Evolutionary conservation across 2,113 vertebrate genomes (phyloP).

Genomic region (Halcyon senegalensis): DNA sequence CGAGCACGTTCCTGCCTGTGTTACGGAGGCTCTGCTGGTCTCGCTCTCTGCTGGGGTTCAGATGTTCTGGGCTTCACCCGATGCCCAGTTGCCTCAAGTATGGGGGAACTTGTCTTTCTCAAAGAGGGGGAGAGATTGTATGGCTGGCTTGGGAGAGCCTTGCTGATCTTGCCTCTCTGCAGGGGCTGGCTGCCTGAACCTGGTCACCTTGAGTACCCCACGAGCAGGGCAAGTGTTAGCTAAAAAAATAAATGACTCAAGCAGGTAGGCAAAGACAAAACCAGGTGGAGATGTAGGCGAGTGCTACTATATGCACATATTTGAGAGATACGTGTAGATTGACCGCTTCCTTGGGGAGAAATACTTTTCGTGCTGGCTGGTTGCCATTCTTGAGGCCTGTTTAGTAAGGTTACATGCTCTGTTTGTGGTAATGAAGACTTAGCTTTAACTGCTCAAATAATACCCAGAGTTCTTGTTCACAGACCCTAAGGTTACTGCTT

Average conservation of each 20-base stretch:
- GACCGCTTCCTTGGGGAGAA: not conserved
- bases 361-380: not conserved
- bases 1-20: accelerated
- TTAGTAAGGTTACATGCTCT: not conserved
- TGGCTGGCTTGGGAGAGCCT: not conserved
- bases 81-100: accelerated
- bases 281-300: not conserved
- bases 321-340: not conserved
- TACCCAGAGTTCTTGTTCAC: not conserved
- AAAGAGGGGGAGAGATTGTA: not conserved
- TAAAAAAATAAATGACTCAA: not conserved
- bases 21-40: not conserved
- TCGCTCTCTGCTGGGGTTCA: not conserved
- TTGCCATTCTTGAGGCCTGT: not conserved
- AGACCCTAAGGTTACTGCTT: slow-evolving; percentile 28
- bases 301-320: not conserved
- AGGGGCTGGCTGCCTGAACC: not conserved
- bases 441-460: not conserved
- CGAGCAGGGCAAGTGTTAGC: not conserved
- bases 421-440: slow-evolving; percentile 37
- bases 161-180: not conserved
- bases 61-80: not conserved
- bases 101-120: not conserved
- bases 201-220: not conserved
- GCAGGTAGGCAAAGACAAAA: not conserved